These are phyloP conservation scores for Trialeurodes vaporariorum DNA, from an alignment of 1,140 invertebrate species.

Conservation along the genomic window DNA sequence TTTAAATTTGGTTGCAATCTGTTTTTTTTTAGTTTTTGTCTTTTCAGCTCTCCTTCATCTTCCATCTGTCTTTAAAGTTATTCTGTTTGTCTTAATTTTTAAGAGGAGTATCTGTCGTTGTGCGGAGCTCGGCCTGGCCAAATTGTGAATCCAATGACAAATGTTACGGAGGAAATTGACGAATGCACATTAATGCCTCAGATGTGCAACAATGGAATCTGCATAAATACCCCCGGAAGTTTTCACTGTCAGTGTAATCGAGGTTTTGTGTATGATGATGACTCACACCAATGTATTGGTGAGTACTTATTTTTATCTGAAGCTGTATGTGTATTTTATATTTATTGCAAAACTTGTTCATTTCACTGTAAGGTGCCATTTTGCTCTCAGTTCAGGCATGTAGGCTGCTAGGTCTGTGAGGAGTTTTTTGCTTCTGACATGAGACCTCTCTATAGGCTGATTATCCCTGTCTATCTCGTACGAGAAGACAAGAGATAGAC, in stretches of 20 bases:
- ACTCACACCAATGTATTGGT: conserved; percentile 62
- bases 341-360: no score
- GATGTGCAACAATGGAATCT: conserved; percentile 70
- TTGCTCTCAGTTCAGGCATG: no score
- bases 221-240: conserved; percentile 66
- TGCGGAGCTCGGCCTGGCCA: conserved; percentile 55
- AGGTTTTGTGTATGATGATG: conserved; percentile 61
- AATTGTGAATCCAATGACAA: conserved; percentile 63
- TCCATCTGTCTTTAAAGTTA: conserved; percentile 5
- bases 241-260: conserved; percentile 54
- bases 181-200: conserved; percentile 72
- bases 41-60: no score
- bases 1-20: no score
- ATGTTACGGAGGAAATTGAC: conserved; percentile 59
- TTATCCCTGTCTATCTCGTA: no score
- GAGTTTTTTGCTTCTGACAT: no score
- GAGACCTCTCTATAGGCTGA: no score
- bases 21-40: no score
- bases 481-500: no score
- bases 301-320: conserved; percentile 9
- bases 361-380: no score
- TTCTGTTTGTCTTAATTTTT: conserved; percentile 25
- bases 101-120: conserved; percentile 44
- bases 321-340: no score
- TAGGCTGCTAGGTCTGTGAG: no score